phyloP scores from a whole-genome alignment of 1,140 invertebrate species.

The Magallana angulata region DNA sequence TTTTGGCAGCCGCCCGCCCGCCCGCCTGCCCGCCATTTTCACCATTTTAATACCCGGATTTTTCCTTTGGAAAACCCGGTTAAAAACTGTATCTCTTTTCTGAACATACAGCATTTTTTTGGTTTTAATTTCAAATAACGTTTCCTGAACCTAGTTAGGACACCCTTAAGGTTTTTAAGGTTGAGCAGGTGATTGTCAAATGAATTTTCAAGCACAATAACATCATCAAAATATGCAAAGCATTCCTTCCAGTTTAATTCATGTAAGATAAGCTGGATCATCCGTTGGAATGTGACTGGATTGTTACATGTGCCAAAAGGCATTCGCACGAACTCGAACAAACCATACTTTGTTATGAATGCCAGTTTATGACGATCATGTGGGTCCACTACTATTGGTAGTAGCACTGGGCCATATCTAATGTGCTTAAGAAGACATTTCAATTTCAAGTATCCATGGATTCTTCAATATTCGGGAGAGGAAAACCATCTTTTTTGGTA shows the following conservation, averaged over 20 bases:
- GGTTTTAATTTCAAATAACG: conserved; percentile 57
- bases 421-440: conserved; percentile 6
- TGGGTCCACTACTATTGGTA: no score
- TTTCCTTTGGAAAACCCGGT: no score
- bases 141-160: conserved; percentile 14
- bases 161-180: background rate
- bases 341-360: background rate
- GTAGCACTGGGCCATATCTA: background rate
- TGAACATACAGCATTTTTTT: conserved; percentile 24
- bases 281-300: conserved; percentile 52
- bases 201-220: no score
- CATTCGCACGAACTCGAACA: conserved; percentile 35
- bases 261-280: conserved; percentile 59
- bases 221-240: background rate
- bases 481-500: conserved; percentile 41
- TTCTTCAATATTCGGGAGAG: background rate
- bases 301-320: conserved; percentile 66
- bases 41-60: no score
- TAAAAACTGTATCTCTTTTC: conserved; percentile 47
- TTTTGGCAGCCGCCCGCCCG: no score
- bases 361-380: background rate
- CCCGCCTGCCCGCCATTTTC: no score
- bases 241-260: conserved; percentile 51
- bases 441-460: conserved; percentile 8
- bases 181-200: conserved; percentile 11